Evolutionary conservation across 2,888 invertebrate genomes (phyloP).

Genomic region (Melikaiella ostensackeni): DNA sequence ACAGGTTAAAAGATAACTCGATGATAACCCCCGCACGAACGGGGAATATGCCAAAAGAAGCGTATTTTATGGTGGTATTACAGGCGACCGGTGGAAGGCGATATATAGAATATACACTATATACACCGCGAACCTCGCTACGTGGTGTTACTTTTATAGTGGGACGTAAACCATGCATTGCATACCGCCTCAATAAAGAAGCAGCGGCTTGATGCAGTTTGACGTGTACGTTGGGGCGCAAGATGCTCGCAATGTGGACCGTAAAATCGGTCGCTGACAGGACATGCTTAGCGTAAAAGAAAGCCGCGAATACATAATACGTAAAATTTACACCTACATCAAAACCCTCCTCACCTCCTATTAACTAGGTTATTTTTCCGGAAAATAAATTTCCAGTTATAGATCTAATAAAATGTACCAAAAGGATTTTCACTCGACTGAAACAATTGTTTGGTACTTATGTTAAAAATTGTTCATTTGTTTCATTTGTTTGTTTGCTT

Average conservation of each 20-base stretch:
- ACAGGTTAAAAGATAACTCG: background rate
- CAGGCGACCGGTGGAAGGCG: conserved; percentile 63
- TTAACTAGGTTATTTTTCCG: background rate
- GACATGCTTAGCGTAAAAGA: conserved; percentile 66
- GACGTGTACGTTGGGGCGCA: conserved; percentile 50
- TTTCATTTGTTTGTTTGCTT: no score
- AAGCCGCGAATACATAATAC: conserved; percentile 63
- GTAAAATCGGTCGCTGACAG: conserved; percentile 71
- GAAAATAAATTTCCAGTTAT: no score
- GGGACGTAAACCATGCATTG: conserved; percentile 68
- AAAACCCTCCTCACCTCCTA: background rate
- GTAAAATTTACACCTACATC: conserved; percentile 60
- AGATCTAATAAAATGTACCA: no score
- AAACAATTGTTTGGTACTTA: no score
- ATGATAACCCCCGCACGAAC: conserved; percentile 38
- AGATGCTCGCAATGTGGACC: conserved; percentile 59
- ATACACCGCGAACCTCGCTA: conserved; percentile 55
- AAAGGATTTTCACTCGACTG: no score
- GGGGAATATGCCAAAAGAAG: conserved; percentile 43
- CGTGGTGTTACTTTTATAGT: conserved; percentile 68
- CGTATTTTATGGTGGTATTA: conserved; percentile 67
- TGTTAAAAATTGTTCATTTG: no score
- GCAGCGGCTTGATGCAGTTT: conserved; percentile 54
- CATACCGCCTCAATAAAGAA: conserved; percentile 66
- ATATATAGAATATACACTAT: conserved; percentile 50